phyloP scores from a whole-genome alignment of 2,113 vertebrate species.

The Aspiorhynchus laticeps region DNA sequence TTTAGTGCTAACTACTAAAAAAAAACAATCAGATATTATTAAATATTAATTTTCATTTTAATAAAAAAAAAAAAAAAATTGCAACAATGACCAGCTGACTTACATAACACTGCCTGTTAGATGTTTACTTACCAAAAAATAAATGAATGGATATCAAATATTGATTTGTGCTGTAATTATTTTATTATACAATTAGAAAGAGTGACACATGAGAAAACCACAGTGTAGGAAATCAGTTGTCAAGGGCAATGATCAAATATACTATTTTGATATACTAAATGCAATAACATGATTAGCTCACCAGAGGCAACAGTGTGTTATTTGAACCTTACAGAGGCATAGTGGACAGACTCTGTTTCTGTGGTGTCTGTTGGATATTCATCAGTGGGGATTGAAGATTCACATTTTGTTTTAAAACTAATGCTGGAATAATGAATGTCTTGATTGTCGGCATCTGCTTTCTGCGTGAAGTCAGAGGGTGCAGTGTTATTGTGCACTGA shows the following conservation, averaged over 20 bases:
- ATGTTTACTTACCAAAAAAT: neutral
- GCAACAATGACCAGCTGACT: neutral
- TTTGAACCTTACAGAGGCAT: slow-evolving; percentile 7
- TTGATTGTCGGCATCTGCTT: neutral
- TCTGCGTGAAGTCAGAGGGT: neutral
- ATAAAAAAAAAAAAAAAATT: too few relatives aligned
- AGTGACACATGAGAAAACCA: neutral
- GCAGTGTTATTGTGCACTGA: neutral
- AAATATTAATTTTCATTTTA: too few relatives aligned
- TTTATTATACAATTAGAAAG: neutral
- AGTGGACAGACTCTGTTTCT: neutral
- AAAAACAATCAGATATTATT: too few relatives aligned
- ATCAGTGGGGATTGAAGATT: neutral
- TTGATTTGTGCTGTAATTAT: neutral
- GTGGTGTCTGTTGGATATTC: neutral
- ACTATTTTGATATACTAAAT: neutral
- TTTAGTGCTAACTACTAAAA: neutral
- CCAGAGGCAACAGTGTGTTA: neutral
- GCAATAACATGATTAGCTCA: neutral
- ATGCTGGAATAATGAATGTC: slow-evolving; percentile 24
- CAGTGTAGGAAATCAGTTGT: neutral
- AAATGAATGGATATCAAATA: neutral
- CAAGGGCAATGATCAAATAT: neutral
- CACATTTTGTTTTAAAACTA: neutral
- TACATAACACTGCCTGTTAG: neutral